Conservation (phyloP, 2,888 invertebrate genomes). For the Ormyrus thymus region DNA sequence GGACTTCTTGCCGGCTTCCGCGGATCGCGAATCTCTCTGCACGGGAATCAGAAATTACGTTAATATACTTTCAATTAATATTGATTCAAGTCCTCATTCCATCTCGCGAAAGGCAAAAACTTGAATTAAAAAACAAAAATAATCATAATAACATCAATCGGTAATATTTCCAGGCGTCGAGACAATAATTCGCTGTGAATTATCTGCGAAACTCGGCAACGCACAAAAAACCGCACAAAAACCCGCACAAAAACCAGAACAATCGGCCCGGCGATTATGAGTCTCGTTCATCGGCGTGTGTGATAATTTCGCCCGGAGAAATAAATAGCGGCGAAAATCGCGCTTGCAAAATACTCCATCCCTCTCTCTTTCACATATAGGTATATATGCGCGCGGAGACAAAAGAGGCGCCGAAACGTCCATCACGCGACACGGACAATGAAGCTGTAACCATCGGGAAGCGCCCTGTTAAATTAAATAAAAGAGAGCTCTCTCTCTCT, state of each 20-base stretch:
- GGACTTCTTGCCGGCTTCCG: no score
- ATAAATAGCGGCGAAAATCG: slow-evolving; percentile 28
- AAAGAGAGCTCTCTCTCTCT: background rate
- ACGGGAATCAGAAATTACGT: no score
- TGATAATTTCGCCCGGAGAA: slow-evolving; percentile 9
- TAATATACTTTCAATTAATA: no score
- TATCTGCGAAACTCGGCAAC: background rate
- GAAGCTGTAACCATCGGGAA: slow-evolving; percentile 43
- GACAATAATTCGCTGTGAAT: background rate
- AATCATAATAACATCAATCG: no score
- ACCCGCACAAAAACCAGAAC: background rate
- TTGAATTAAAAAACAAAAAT: no score
- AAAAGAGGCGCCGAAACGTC: slow-evolving; percentile 4
- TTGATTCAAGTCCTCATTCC: no score
- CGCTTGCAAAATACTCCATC: background rate
- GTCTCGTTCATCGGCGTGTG: slow-evolving; percentile 6
- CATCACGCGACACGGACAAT: slow-evolving; percentile 29
- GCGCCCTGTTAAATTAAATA: slow-evolving; percentile 46
- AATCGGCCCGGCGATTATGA: background rate
- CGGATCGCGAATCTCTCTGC: no score
- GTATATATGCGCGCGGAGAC: background rate
- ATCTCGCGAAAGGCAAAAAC: no score
- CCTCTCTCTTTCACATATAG: background rate
- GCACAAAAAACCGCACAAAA: background rate
- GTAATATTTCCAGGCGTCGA: background rate